Conservation (phyloP, 1,140 invertebrate species). For the Acromyrmex heyeri region DNA sequence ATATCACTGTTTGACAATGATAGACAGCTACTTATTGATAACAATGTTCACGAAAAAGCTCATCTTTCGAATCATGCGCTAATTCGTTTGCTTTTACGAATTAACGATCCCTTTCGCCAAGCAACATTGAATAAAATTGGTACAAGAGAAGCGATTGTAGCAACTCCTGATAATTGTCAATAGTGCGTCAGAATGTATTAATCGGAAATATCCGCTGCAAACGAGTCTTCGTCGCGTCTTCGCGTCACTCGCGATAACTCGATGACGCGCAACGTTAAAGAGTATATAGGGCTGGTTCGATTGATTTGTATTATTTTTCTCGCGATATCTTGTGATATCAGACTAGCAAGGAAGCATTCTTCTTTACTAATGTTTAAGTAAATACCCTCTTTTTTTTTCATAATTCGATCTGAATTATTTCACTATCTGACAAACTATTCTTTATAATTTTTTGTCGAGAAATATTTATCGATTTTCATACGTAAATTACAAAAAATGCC, state of each 20-base stretch:
- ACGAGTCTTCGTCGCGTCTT: not conserved
- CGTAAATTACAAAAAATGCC: not conserved
- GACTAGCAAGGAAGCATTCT: not conserved
- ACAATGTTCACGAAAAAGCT: not conserved
- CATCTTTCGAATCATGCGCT: not conserved
- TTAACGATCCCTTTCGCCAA: not conserved
- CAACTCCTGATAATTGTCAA: not conserved
- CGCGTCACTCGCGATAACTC: not conserved
- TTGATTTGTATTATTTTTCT: not conserved
- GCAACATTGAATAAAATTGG: not conserved
- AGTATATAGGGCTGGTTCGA: not conserved
- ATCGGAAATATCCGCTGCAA: not conserved
- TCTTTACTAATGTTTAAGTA: not conserved
- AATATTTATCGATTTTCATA: not conserved
- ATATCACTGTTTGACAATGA: not conserved
- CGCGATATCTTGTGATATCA: slow-evolving; percentile 9
- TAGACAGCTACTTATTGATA: not conserved
- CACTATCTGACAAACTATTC: not conserved
- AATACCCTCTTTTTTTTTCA: not conserved
- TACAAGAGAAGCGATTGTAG: not conserved
- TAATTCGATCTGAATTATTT: not conserved
- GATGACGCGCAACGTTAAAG: not conserved
- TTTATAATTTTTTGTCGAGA: not conserved
- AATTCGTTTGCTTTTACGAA: not conserved
- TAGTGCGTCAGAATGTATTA: not conserved